Percentiles rank a stretch among this genome's conserved stretches.
Conservation (phyloP, 1,140 invertebrate genomes). For the Micrasema longulum region DNA sequence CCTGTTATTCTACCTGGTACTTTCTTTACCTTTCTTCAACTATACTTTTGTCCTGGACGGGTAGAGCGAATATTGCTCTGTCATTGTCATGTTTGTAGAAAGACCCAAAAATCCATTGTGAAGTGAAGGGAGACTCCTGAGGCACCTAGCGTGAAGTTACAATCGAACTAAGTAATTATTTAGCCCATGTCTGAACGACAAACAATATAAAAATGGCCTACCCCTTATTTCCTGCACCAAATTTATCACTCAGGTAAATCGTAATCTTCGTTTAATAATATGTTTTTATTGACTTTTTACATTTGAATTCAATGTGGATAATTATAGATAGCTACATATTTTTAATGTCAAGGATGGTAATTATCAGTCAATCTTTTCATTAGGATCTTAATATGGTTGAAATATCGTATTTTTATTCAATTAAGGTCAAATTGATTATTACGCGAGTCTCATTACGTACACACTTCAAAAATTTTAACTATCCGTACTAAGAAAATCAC, state of each 20-base stretch:
- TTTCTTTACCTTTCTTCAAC: conserved; percentile 11
- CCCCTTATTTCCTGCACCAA: conserved; percentile 22
- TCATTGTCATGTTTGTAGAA: conserved; percentile 14
- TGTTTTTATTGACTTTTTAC: no score
- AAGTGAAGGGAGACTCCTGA: conserved; percentile 4
- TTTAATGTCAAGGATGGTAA: no score
- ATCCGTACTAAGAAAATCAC: no score
- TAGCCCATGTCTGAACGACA: conserved; percentile 20
- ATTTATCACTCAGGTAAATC: not conserved
- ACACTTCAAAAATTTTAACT: no score
- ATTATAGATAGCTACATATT: no score
- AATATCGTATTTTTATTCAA: no score
- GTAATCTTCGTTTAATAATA: not conserved
- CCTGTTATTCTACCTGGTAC: conserved; percentile 8
- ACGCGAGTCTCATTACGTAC: no score
- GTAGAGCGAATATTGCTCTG: not conserved
- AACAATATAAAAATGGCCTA: conserved; percentile 27
- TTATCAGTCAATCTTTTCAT: no score
- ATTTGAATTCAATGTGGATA: no score
- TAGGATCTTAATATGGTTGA: no score
- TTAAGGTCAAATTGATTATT: no score
- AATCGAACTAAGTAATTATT: conserved; percentile 52
- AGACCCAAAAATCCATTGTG: conserved; percentile 3
- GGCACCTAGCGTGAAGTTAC: conserved; percentile 43
- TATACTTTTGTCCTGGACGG: not conserved